These are phyloP conservation scores for Scaptomyza graminum DNA, from an alignment of 1,140 invertebrate species.

Conservation along the genomic window DNA sequence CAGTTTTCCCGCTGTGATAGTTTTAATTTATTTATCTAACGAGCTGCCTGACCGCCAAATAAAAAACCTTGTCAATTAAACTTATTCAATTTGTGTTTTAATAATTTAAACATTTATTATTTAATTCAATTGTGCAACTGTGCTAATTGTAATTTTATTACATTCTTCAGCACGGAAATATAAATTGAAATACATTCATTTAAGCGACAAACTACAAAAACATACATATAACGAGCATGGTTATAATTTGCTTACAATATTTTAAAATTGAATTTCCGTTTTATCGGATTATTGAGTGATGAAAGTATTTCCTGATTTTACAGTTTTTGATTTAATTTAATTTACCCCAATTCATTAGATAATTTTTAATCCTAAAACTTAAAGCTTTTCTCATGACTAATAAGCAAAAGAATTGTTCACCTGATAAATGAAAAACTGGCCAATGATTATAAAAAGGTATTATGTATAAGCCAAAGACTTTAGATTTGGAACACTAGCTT, in stretches of 20 bases:
- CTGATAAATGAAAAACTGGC: no score
- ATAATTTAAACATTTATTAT: constrained; percentile 37
- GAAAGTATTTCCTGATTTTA: not conserved
- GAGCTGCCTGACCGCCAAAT: constrained; percentile 20
- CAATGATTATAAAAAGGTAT: no score
- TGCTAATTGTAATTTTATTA: constrained; percentile 26
- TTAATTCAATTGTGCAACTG: constrained; percentile 18
- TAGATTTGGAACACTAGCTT: no score
- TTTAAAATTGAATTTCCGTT: not conserved
- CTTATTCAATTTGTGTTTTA: constrained; percentile 40
- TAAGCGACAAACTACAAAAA: constrained; percentile 2
- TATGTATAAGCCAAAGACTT: no score
- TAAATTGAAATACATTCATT: constrained; percentile 4
- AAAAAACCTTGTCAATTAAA: constrained; percentile 21
- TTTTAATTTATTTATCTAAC: constrained; percentile 38
- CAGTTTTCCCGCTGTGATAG: not conserved
- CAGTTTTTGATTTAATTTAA: not conserved
- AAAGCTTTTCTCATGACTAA: no score
- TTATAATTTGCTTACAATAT: not conserved
- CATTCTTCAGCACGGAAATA: not conserved
- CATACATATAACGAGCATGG: not conserved
- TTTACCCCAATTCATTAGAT: no score
- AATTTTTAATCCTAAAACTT: no score
- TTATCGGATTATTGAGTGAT: not conserved
- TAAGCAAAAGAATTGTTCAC: no score